A percentile compares a stretch with the other conserved stretches of the same genome.
phyloP scores from a whole-genome alignment of 1,140 invertebrate species.

The Formica selysi region DNA sequence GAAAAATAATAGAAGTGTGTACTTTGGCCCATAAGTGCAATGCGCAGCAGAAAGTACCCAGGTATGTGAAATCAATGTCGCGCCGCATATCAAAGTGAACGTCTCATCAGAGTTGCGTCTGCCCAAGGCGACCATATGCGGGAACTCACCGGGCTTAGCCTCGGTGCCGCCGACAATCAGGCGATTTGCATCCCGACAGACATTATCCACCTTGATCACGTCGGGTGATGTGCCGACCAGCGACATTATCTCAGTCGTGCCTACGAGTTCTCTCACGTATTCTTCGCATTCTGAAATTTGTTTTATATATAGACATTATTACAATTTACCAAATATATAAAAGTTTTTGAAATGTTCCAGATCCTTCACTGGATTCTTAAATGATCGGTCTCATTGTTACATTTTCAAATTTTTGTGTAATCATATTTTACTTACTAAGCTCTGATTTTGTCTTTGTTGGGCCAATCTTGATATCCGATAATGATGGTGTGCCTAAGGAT shows the following conservation, averaged over 20 bases:
- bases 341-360: not conserved
- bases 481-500: not conserved
- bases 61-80: constrained; percentile 81
- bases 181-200: constrained; percentile 11
- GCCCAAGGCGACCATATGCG: constrained; percentile 87
- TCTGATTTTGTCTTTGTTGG: constrained; percentile 52
- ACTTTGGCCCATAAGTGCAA: constrained; percentile 77
- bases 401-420: not conserved
- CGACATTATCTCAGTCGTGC: not conserved
- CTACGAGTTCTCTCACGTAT: constrained; percentile 55
- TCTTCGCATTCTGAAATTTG: constrained; percentile 64
- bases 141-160: constrained; percentile 85
- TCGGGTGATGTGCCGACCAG: not conserved
- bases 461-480: not conserved
- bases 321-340: not conserved
- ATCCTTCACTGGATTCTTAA: not conserved
- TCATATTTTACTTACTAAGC: constrained; percentile 60
- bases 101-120: constrained; percentile 74
- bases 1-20: constrained; percentile 37
- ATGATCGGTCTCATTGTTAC: not conserved
- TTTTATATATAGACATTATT: constrained; percentile 12
- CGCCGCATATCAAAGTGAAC: constrained; percentile 82
- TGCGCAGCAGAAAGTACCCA: constrained; percentile 86
- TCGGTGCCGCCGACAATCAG: constrained; percentile 57
- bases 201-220: not conserved